Base-by-base conservation (phyloP, 2,113 vertebrate species). In the Talpa occidentalis region DNA sequence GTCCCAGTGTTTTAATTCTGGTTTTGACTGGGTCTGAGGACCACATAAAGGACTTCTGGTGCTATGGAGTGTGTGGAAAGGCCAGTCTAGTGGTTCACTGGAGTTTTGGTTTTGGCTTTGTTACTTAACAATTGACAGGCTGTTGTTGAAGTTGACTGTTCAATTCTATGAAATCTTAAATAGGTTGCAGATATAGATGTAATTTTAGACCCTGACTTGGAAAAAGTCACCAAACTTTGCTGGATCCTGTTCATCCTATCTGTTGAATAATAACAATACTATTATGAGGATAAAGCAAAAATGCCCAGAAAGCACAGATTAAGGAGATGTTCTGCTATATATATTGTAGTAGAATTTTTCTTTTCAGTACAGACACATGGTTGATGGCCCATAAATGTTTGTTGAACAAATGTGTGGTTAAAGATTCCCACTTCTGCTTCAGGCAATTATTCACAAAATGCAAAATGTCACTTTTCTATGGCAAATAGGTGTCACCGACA, bases 381-480 rank as follows among this genome's bases (percentile, higher is more conserved):
- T 92, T 66, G 76, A 77, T 40, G 64, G 30, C 8, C 26, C 5
- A n/a, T 87, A 82, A 91, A 88, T 77, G 24, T 90, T 90, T 84
- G 32, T 73, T 77, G 30, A 96, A 80, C 83, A 79, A 89, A 52
- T 79, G 66, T 22, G 24, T 86, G 59, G 52, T 79, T 87, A 67
- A 79, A 74, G 42, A 76, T 76, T 90, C 40, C 12, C 17, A 28
- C 64, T 93, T 88, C 42, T 74, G 5, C 79, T 87, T 94, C 44
- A 92, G n/a, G 42, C 35, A 89, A 24, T 96, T 90, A 73, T 84
- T 93, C 56, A 70, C 37, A 62, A 93, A 89, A 83, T 83, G 35
- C 59, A 77, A 93, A 92, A 74, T 81, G 66, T 69, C 72, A 81
- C 28, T 93, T 93, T 96, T 80, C 37, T 87, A 10, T 15, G 21